Evolutionary conservation across 2,797 vertebrate species (phyloP), one percentile per base, ranked within the genome.

Genomic region (Philypnodon macrostomus): DNA sequence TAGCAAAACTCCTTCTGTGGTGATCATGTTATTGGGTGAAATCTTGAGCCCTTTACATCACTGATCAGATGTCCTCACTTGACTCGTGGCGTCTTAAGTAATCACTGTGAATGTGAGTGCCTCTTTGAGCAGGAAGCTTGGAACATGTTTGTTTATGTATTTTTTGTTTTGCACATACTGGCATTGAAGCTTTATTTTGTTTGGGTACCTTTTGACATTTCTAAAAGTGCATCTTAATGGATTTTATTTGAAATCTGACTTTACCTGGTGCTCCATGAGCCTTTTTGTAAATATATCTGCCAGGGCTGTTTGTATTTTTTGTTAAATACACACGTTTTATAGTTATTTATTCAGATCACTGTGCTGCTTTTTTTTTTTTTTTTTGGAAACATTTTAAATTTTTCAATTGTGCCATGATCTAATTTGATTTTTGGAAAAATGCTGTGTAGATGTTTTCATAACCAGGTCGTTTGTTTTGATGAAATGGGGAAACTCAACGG

Each of bases 71-170:
- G 7, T 63, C 33, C 38, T 33, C 14, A 37, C 30, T 3, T 24
- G 12, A 34, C 34, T 42, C 26, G 8, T 64, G 49, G 45, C 38
- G 12, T 46, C 19, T 46, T 38, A 27, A 46, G 23, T 30, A 54
- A 63, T 73, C 80, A 86, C 86, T 86, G 86, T 86, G 83, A 84
- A 63, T 57, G 70, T 44, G 41, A 50, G 68, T 79, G 72, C 79
- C 71, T 80, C 63, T 41, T 31, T 0, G 1, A 2, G 23, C 31
- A 23, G 7, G 17, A 53, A 46, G 48, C 29, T 30, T 17, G 34
- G 5, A 41, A 7, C 14, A 12, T 15, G 9, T 36, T 8, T n/a
- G 7, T n/a, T n/a, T n/a, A 41, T 18, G 37, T 32, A 0, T 35
- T 33, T 46, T 53, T 9, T 3, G 30, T 53, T 7, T 3, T 15